A percentile compares a stretch with the other conserved stretches of the same genome.
These are phyloP conservation scores for Gadopsis bispinosus DNA, from an alignment of 2,797 vertebrate species.

Conservation along the genomic window DNA sequence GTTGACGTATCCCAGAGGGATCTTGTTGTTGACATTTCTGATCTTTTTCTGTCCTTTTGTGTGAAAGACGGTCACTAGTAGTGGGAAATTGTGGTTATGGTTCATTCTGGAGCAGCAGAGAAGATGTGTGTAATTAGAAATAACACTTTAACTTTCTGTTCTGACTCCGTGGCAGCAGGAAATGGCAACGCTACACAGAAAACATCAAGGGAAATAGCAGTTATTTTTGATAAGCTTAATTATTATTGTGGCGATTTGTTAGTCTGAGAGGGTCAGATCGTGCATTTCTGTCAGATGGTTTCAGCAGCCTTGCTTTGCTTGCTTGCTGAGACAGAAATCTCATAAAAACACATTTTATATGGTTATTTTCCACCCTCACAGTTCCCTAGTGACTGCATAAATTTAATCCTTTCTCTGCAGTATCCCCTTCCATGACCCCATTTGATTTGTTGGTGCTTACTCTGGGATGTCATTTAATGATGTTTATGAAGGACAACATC, in stretches of 20 bases:
- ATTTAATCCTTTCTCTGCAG: conserved; percentile 31
- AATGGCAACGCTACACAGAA: conserved; percentile 45
- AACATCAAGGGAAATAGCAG: conserved; percentile 45
- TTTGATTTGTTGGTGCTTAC: conserved; percentile 52
- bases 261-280: conserved; percentile 28
- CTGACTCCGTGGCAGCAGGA: conserved; percentile 16
- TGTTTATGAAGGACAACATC: conserved; percentile 57
- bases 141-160: conserved; percentile 45
- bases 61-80: background rate
- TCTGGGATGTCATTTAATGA: conserved; percentile 51
- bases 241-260: conserved; percentile 44
- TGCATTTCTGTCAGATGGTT: conserved; percentile 9
- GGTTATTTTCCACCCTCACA: conserved; percentile 16
- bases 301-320: conserved; percentile 15
- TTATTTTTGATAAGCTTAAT: conserved; percentile 63
- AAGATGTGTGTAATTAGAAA: conserved; percentile 43
- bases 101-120: conserved; percentile 38
- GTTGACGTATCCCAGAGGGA: conserved; percentile 5
- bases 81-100: conserved; percentile 11
- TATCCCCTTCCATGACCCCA: conserved; percentile 23
- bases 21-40: conserved; percentile 9
- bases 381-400: conserved; percentile 2
- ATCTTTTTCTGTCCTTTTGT: conserved; percentile 22
- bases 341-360: conserved; percentile 50
- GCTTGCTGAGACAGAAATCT: conserved; percentile 35